Evolutionary conservation across 2,797 vertebrate species (phyloP).

Genomic region (Tolypeutes matacus): DNA sequence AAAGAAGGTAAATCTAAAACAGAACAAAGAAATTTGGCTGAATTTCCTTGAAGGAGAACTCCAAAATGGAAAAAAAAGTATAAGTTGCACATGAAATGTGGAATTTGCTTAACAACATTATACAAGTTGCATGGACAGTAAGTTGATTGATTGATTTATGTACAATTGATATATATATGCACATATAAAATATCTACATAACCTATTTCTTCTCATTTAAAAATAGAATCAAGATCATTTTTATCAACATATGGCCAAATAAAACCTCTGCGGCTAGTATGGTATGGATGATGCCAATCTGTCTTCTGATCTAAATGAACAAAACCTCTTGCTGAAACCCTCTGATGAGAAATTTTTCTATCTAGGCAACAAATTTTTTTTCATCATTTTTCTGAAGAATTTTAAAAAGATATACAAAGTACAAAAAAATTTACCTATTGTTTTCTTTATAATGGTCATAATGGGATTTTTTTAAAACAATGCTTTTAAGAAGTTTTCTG

Average conservation of each 20-base stretch:
- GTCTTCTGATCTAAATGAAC: neutral
- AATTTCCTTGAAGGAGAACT: conserved; percentile 40
- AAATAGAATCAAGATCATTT: neutral
- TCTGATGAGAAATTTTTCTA: neutral
- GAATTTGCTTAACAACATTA: neutral
- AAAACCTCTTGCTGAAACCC: neutral
- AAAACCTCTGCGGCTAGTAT: neutral
- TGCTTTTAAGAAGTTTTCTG: neutral
- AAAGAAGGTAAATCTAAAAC: neutral
- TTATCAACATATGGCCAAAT: neutral
- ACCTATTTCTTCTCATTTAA: neutral
- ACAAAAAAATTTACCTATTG: neutral
- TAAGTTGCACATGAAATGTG: neutral
- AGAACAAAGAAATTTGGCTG: neutral
- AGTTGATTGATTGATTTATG: neutral
- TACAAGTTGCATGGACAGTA: neutral
- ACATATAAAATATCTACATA: neutral
- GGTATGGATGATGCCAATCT: neutral
- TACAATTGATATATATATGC: no score
- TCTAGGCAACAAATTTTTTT: neutral
- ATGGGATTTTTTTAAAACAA: neutral
- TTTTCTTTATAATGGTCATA: neutral
- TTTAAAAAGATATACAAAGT: neutral
- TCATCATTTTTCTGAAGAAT: neutral
- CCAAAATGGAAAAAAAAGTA: neutral